Base-by-base conservation (phyloP, 2,888 invertebrate genomes). In the Euproctis similis region DNA sequence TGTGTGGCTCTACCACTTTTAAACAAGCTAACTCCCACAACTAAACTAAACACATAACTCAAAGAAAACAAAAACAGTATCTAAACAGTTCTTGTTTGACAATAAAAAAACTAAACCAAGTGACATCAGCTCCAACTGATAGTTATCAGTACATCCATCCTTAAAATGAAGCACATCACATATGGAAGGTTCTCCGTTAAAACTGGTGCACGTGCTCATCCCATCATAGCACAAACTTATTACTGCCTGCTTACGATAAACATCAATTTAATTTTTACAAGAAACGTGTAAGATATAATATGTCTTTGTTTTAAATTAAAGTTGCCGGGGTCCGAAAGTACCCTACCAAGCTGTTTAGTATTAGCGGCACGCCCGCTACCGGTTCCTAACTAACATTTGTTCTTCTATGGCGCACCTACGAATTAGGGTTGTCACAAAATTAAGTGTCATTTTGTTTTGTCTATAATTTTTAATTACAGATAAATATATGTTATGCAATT, bases 361-460 rank as follows among this genome's bases (percentile, higher is more conserved):
- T 77, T 73, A 75, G 63, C 61, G 57, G 70, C 78, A 76, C 74
- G 77, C 69, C 59, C 65, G 81, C 81, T 82, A 81, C 81, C 73
- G 78, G 78, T 76, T 71, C 58, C 58, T n/a, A n/a, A 41, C 49
- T 41, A 52, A 53, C 55, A 67, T 74, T 69, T 71, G n/a, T 66
- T 59, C 46, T 60, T 57, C 47, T 56, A 58, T 57, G 52, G 49
- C 31, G 23, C 53, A 56, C 30, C 36, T 39, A 42, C 24, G 35
- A 26, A 3, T 11, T 43, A 46, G 42, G 53, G 42, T 26, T 53
- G 37, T 4, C 16, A 12, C 3, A 19, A 8, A 19, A n/a, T n/a
- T n/a, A n/a, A n/a, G n/a, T n/a, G n/a, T n/a, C n/a, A n/a, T n/a
- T n/a, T n/a, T n/a, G n/a, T n/a, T n/a, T n/a, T n/a, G n/a, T n/a